Evolutionary conservation across 2,888 invertebrate species (phyloP), one percentile per base, ranked within the genome.

Genomic region (Apamea monoglypha): DNA sequence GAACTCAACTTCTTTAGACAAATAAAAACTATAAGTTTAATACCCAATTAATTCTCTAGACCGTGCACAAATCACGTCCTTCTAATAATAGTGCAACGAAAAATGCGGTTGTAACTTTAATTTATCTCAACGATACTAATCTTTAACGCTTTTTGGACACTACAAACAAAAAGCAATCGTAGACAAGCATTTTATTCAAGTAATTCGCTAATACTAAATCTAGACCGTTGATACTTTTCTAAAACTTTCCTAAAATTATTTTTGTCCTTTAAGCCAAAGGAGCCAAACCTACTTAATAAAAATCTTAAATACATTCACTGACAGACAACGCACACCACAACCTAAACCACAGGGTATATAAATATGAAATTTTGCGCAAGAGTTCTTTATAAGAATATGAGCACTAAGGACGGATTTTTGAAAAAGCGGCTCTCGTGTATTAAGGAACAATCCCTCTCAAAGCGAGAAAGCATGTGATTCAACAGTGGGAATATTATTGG

Each of bases 51-150:
- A 44, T 70, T 14, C 64, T 70, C 4, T 25, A 59, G 29, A 81
- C 69, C 50, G 76, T 82, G 59, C 50, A 82, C 25, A 61, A 53
- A 71, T 78, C 78, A 82, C 81, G 83, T 78, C 61, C 59, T 53
- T 44, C 16, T 25, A 3, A n/a, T 25, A 82, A 82, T 18, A 61
- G 44, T 18, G 2, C n/a, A 25, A 36, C 53, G 50, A 59, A 25
- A 69, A 76, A 64, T 66, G 21, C 29, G 18, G 76, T 82, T 82
- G 61, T 32, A 53, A 71, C 47, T 77, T 61, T 36, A 82, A 82
- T 71, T 71, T 71, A 61, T 8, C 66, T 56, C 12, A 77, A 67
- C 32, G n/a, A 12, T 32, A 10, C 12, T 50, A 32, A 76, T 66
- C 76, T 50, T 32, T 0, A 5, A n/a, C 36, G 50, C n/a, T 59